A percentile compares a stretch with the other conserved stretches of the same genome.
These are phyloP conservation scores for Hippocampus guttulatus DNA, from an alignment of 2,113 vertebrate genomes.

Conservation along the genomic window DNA sequence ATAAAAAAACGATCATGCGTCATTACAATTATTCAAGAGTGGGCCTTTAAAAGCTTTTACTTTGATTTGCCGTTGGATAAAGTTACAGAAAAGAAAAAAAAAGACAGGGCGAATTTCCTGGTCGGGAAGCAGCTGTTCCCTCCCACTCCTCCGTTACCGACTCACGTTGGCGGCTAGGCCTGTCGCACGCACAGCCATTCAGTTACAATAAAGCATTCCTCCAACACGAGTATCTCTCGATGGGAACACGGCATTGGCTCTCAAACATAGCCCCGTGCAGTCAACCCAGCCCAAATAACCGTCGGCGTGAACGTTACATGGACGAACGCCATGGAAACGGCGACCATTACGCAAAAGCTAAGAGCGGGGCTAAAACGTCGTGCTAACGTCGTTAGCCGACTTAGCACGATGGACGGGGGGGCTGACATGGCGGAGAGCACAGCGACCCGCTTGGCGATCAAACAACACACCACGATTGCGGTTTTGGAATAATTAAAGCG, in stretches of 20 bases:
- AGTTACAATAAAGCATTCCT: slow-evolving; percentile 6
- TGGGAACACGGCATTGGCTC: not conserved
- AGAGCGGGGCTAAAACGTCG: slow-evolving; percentile 13
- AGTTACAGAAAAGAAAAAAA: not conserved
- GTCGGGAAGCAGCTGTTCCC: slow-evolving; percentile 60
- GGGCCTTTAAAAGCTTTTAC: not conserved
- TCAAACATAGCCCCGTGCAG: no score
- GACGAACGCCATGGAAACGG: slow-evolving; percentile 58
- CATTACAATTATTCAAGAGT: not conserved
- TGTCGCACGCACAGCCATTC: slow-evolving; percentile 52
- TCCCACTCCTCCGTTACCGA: slow-evolving; percentile 57
- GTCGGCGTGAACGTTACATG: not conserved
- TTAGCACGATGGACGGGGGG: slow-evolving; percentile 5
- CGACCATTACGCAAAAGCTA: slow-evolving; percentile 32
- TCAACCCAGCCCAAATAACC: not conserved
- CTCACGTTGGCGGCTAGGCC: slow-evolving; percentile 53
- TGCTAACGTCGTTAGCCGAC: slow-evolving; percentile 47
- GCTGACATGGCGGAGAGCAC: slow-evolving; percentile 15
- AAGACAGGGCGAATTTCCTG: slow-evolving; percentile 17
- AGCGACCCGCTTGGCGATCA: not conserved
- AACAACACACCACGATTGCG: not conserved
- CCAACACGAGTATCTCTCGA: not conserved
- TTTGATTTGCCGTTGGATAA: not conserved
- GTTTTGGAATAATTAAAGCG: not conserved
- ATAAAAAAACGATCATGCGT: not conserved